phyloP scores from a whole-genome alignment of 2,797 vertebrate genomes.

The Phoebastria nigripes region DNA sequence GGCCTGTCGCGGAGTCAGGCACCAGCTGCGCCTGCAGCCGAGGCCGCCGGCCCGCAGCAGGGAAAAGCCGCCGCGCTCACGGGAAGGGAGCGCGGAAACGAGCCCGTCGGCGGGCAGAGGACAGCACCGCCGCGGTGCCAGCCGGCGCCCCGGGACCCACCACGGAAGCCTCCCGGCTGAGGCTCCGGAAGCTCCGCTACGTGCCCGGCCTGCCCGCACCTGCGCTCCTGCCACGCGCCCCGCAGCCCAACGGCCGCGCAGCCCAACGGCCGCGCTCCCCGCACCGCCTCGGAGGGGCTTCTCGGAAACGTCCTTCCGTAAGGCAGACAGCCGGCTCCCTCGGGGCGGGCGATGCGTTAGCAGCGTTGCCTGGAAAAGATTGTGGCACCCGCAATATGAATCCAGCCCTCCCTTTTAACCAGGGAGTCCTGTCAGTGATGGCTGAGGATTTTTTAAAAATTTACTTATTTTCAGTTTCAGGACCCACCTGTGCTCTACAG shows the following conservation, averaged over 20 bases:
- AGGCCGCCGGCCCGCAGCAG: not conserved
- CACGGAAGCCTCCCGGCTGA: too few relatives aligned
- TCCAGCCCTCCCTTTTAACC: not conserved
- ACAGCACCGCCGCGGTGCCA: fast-evolving
- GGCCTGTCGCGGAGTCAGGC: not conserved
- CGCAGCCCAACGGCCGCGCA: not conserved
- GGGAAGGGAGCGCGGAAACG: not conserved
- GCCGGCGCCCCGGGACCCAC: too few relatives aligned
- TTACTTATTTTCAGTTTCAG: not conserved
- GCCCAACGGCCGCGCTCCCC: not conserved
- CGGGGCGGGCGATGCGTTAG: not conserved
- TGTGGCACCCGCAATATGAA: not conserved
- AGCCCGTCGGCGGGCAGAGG: not conserved
- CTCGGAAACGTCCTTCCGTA: fast-evolving
- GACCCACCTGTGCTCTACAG: not conserved
- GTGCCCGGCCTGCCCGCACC: not conserved
- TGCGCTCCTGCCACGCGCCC: not conserved
- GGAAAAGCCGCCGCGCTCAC: not conserved
- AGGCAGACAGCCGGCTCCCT: not conserved
- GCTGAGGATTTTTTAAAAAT: not conserved
- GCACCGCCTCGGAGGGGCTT: not conserved
- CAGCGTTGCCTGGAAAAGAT: not conserved
- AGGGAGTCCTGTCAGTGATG: not conserved
- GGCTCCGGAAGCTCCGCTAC: too few relatives aligned
- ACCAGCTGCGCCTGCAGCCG: not conserved